Conservation (phyloP, 1,140 invertebrate species). For the Aphaenogaster floridana region DNA sequence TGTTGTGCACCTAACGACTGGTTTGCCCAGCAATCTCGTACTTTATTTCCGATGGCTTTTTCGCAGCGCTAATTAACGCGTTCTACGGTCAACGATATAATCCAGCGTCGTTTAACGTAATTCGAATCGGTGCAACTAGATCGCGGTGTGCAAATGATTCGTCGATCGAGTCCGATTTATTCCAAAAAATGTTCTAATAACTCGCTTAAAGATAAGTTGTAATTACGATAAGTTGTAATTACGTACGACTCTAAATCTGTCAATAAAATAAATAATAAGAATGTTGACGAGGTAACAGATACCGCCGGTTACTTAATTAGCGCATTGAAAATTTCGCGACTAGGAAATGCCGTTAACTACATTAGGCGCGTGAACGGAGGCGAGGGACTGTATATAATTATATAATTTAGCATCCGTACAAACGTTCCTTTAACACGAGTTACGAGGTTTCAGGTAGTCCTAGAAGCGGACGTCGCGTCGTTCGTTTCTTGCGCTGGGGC, state of each 20-base stretch:
- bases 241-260: not conserved
- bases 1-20: constrained; percentile 31
- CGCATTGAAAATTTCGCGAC: not conserved
- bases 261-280: constrained; percentile 8
- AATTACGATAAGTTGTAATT: constrained; percentile 22
- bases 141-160: constrained; percentile 20
- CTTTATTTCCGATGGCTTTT: constrained; percentile 8
- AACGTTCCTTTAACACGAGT: not conserved
- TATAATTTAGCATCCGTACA: not conserved
- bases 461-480: not conserved
- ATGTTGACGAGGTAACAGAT: not conserved
- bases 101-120: constrained; percentile 9
- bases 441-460: not conserved
- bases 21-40: constrained; percentile 25
- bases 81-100: not conserved
- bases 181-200: constrained; percentile 14
- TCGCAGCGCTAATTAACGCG: constrained; percentile 24
- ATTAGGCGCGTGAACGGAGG: too few species aligned
- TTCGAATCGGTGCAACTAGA: constrained; percentile 6
- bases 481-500: constrained; percentile 51
- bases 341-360: not conserved
- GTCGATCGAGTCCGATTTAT: not conserved
- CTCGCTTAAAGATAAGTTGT: not conserved
- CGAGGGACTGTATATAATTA: not conserved
- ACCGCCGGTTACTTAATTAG: not conserved